Percentiles rank a stretch among this genome's conserved stretches.
Conservation (phyloP, 2,888 invertebrate species). For the Trichopoda pennipes region DNA sequence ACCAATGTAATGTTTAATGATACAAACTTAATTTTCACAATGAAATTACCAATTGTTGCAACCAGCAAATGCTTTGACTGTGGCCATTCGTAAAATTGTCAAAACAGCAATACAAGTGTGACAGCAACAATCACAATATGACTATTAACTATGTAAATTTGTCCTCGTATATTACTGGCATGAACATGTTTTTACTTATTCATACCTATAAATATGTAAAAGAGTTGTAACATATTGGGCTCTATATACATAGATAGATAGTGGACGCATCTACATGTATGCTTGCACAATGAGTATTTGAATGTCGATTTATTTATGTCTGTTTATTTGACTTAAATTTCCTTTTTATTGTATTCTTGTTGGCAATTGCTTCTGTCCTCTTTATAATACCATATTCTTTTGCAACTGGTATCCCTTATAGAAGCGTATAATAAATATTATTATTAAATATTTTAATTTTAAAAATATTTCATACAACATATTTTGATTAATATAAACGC, state of each 20-base stretch:
- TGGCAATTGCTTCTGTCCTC: constrained; percentile 35
- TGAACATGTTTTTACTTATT: background rate
- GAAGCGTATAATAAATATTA: background rate
- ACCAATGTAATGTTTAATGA: constrained; percentile 65
- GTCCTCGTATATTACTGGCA: background rate
- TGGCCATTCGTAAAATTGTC: constrained; percentile 45
- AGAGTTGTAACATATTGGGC: constrained; percentile 51
- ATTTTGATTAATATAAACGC: background rate
- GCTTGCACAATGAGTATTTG: background rate
- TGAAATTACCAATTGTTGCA: constrained; percentile 65
- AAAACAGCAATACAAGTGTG: constrained; percentile 31
- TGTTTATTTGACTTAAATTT: constrained; percentile 30
- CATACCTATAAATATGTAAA: constrained; percentile 52
- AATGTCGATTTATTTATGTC: constrained; percentile 18
- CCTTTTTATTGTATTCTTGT: constrained; percentile 48
- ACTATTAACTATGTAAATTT: constrained; percentile 36
- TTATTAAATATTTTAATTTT: background rate
- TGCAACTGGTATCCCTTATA: background rate
- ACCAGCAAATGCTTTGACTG: constrained; percentile 47
- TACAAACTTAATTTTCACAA: constrained; percentile 66
- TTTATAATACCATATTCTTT: background rate
- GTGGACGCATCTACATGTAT: constrained; percentile 4
- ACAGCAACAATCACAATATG: constrained; percentile 46
- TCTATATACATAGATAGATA: constrained; percentile 38
- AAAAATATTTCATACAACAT: background rate